These are phyloP conservation scores for Sebastes flavidus DNA, from an alignment of 2,797 vertebrate species.

Conservation along the genomic window DNA sequence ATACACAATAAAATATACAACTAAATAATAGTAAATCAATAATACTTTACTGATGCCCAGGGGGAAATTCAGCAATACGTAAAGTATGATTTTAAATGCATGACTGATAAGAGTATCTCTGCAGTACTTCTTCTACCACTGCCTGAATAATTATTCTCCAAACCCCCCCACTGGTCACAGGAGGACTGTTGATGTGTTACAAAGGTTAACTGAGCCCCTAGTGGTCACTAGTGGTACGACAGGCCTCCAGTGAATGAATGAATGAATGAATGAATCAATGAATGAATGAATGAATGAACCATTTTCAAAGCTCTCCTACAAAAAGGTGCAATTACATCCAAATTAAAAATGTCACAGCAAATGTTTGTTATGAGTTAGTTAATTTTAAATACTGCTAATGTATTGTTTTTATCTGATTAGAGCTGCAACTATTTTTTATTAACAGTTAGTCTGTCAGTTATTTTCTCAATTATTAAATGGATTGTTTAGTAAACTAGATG, in stretches of 20 bases:
- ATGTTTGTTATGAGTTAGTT: background rate
- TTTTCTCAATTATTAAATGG: background rate
- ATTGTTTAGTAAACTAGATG: no score
- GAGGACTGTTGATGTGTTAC: background rate
- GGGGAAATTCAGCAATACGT: background rate
- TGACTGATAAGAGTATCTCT: no score
- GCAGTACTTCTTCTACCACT: background rate
- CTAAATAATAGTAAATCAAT: no score
- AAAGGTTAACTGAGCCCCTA: conserved; percentile 17
- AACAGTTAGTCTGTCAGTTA: background rate
- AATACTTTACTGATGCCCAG: no score
- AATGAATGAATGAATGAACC: conserved; percentile 13
- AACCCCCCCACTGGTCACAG: background rate
- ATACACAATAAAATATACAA: background rate
- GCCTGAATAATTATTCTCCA: conserved; percentile 11
- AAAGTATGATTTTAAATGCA: background rate
- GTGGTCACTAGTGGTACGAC: conserved; percentile 1
- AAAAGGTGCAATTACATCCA: background rate
- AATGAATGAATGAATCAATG: conserved; percentile 25
- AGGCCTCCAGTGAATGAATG: background rate
- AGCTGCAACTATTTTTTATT: background rate
- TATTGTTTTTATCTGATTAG: no score
- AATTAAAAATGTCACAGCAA: background rate
- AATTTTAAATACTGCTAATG: background rate
- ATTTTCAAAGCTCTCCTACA: background rate